Percentiles rank a stretch among this genome's conserved stretches.
Evolutionary conservation across 2,113 vertebrate genomes (phyloP).

Genomic region (Myotis davidii): DNA sequence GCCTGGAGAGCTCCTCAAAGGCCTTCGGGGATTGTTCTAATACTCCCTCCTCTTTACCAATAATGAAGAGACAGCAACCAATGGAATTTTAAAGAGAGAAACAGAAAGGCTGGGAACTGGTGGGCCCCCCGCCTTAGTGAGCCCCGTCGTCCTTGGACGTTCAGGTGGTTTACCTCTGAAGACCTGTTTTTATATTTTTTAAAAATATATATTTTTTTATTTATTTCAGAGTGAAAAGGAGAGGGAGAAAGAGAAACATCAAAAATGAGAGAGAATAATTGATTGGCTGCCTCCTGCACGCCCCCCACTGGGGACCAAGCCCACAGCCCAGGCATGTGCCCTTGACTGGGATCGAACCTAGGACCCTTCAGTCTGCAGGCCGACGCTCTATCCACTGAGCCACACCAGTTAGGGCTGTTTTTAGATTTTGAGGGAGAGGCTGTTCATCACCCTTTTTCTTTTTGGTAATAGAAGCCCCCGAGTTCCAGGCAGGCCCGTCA

Average conservation of each 20-base stretch:
- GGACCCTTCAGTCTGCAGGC: no score
- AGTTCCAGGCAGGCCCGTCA: neutral
- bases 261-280: no score
- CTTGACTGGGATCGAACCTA: no score
- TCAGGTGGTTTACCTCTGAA: neutral
- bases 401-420: neutral
- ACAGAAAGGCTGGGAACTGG: neutral
- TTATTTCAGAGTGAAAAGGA: no score
- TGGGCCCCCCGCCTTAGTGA: neutral
- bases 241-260: no score
- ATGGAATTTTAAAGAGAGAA: neutral
- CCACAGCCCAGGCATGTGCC: no score
- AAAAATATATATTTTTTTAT: no score
- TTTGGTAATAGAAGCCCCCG: neutral
- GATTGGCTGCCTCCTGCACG: no score
- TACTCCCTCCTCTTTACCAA: neutral
- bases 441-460: neutral
- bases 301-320: no score
- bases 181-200: neutral
- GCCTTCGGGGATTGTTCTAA: neutral
- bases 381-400: no score
- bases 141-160: fast-evolving
- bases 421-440: neutral
- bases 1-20: neutral
- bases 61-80: neutral